A percentile compares a stretch with the other conserved stretches of the same genome.
Evolutionary conservation across 2,113 vertebrate species (phyloP).

Genomic region (Sterna hirundo): DNA sequence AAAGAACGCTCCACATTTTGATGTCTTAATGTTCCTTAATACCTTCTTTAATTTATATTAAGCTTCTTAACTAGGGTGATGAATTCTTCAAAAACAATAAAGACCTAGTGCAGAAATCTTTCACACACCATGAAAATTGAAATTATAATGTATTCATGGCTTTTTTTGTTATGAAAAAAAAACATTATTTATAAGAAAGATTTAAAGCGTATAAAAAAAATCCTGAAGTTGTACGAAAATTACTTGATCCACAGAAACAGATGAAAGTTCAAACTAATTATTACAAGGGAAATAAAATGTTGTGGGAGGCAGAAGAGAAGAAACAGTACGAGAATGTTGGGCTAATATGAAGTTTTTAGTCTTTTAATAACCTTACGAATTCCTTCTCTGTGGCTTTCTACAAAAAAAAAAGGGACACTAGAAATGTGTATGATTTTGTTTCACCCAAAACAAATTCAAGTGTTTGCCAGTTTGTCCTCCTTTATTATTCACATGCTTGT

Average conservation of each 20-base stretch:
- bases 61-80: constrained; percentile 83
- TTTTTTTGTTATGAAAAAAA: constrained; percentile 43
- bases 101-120: constrained; percentile 73
- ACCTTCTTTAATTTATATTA: constrained; percentile 85
- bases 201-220: constrained; percentile 50
- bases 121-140: constrained; percentile 68
- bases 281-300: constrained; percentile 12
- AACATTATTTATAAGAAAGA: constrained; percentile 52
- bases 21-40: constrained; percentile 85
- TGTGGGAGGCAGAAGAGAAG: neutral
- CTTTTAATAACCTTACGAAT: neutral
- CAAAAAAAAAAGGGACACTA: neutral
- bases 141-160: constrained; percentile 65
- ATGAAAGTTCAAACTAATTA: constrained; percentile 50
- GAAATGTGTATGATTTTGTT: neutral
- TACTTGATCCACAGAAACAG: constrained; percentile 34
- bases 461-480: neutral
- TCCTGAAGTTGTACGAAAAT: constrained; percentile 49
- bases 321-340: neutral
- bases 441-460: neutral
- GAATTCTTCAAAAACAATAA: constrained; percentile 85
- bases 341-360: neutral
- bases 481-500: neutral
- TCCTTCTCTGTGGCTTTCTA: neutral
- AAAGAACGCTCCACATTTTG: constrained; percentile 77